Percentiles rank a stretch among this genome's conserved stretches.
These are phyloP conservation scores for Meteorus sp. DNA, from an alignment of 1,140 invertebrate species.

Conservation along the genomic window DNA sequence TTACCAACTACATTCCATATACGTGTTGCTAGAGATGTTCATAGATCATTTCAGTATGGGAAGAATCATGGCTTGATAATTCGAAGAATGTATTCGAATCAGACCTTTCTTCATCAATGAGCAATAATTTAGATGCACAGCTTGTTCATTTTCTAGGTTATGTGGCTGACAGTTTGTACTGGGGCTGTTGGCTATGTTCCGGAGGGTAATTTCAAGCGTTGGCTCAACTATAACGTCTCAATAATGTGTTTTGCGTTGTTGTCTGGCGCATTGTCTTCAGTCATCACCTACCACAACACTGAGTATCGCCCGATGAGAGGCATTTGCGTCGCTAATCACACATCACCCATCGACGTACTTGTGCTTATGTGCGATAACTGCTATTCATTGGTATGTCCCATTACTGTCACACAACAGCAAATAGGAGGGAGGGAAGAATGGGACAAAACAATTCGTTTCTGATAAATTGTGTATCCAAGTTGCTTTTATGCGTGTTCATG, in stretches of 20 bases:
- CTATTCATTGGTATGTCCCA: conserved; percentile 89
- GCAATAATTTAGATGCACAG: background rate
- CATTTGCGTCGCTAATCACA: conserved; percentile 99
- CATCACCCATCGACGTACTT: conserved; percentile 96
- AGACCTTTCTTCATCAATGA: conserved; percentile 1
- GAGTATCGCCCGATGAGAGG: conserved; percentile 80
- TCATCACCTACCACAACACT: conserved; percentile 87
- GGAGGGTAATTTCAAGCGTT: conserved; percentile 74
- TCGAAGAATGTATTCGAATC: conserved; percentile 22
- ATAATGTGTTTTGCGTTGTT: conserved; percentile 89
- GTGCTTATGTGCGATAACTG: conserved; percentile 96
- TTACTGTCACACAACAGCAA: too few species aligned
- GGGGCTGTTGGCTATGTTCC: conserved; percentile 82
- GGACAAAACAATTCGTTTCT: too few species aligned
- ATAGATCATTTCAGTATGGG: too few species aligned
- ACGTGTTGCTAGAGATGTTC: too few species aligned
- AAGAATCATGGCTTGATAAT: too few species aligned
- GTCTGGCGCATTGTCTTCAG: conserved; percentile 83
- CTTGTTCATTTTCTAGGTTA: conserved; percentile 66
- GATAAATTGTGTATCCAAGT: too few species aligned
- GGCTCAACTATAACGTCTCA: conserved; percentile 76
- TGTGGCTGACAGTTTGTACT: conserved; percentile 81
- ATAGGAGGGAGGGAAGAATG: too few species aligned
- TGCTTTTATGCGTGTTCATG: too few species aligned
- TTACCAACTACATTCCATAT: too few species aligned